Evolutionary conservation across 2,888 invertebrate species (phyloP).

Genomic region (Cantharis flavilabris): DNA sequence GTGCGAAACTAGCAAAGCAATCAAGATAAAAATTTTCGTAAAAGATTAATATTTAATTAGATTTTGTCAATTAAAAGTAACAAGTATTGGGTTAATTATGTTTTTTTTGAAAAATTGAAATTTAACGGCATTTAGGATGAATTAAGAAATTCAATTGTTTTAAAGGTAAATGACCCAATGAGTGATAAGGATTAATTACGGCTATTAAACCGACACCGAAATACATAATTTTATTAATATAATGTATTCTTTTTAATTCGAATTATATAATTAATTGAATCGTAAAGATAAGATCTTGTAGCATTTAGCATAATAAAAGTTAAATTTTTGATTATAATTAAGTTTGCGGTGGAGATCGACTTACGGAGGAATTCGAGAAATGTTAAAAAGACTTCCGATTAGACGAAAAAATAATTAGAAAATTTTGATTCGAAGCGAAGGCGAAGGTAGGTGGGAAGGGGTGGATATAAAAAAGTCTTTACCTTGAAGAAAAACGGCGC

Average conservation of each 20-base stretch:
- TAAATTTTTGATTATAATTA: neutral
- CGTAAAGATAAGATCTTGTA: neutral
- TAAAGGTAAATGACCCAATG: neutral
- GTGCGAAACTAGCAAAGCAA: neutral
- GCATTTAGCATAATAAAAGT: neutral
- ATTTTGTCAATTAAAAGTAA: neutral
- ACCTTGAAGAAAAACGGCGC: constrained; percentile 3
- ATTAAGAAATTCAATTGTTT: neutral
- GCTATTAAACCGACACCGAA: neutral
- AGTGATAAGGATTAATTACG: neutral
- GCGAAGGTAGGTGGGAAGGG: neutral
- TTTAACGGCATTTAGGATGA: neutral
- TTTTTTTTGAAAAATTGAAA: neutral
- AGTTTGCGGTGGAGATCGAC: neutral
- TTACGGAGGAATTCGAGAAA: neutral
- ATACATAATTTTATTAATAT: neutral
- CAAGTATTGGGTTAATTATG: neutral
- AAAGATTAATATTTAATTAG: neutral
- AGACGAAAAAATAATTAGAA: neutral
- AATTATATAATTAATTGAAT: neutral
- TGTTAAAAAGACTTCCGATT: neutral
- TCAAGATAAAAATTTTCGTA: neutral
- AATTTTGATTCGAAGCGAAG: neutral
- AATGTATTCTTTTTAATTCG: neutral
- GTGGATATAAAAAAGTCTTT: neutral